Conservation (phyloP, 2,888 invertebrate genomes). For the Oxycera nigricornis region DNA sequence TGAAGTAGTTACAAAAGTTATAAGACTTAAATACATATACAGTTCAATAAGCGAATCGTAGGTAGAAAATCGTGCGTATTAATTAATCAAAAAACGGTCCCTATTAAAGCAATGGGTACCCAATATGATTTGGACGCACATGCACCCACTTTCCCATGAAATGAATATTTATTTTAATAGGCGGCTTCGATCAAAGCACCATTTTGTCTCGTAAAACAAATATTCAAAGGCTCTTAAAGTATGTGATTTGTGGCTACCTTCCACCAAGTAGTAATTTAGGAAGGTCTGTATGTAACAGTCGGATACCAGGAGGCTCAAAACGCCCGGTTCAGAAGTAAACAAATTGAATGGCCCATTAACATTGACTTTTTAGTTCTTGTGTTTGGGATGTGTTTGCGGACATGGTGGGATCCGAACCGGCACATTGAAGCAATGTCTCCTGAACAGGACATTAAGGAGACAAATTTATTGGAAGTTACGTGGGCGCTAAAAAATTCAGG, state of each 20-base stretch:
- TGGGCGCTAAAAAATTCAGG: slow-evolving; percentile 42
- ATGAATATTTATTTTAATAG: background rate
- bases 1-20: too few relatives aligned
- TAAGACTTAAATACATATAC: too few relatives aligned
- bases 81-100: too few relatives aligned
- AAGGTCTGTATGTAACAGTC: slow-evolving; percentile 2
- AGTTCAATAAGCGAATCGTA: too few relatives aligned
- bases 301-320: slow-evolving; percentile 30
- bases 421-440: background rate
- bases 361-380: slow-evolving; percentile 40
- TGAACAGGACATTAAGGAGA: slow-evolving; percentile 34
- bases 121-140: background rate
- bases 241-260: slow-evolving; percentile 51
- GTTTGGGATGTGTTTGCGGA: background rate
- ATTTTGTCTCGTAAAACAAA: slow-evolving; percentile 51
- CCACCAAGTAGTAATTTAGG: slow-evolving; percentile 30
- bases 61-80: too few relatives aligned
- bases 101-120: background rate
- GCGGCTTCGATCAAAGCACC: slow-evolving; percentile 29
- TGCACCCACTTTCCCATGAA: background rate
- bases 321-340: slow-evolving; percentile 42
- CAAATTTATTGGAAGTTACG: slow-evolving; percentile 47
- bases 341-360: slow-evolving; percentile 43
- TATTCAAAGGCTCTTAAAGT: slow-evolving; percentile 51
- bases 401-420: background rate